A percentile compares a stretch with the other conserved stretches of the same genome.
Evolutionary conservation across 2,888 invertebrate genomes (phyloP).

Genomic region (Gryllus longicercus): DNA sequence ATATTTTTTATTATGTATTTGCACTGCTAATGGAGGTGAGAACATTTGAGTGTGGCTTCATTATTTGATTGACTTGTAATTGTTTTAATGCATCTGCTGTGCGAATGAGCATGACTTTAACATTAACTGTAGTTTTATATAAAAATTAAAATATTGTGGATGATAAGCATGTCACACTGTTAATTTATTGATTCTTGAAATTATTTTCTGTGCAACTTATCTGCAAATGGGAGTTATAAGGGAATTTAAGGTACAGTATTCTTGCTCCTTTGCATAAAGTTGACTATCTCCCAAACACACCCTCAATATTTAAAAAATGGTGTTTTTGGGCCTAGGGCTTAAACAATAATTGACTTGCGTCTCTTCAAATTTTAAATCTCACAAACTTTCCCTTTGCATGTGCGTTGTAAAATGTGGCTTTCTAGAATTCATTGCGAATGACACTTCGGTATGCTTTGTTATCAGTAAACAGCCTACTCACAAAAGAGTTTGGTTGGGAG

Average conservation of each 20-base stretch:
- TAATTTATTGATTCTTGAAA: slow-evolving; percentile 17
- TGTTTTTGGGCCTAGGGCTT: background rate
- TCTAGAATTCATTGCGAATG: no score
- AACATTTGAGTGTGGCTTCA: background rate
- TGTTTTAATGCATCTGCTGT: background rate
- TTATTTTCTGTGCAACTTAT: slow-evolving; percentile 3
- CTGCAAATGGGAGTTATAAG: slow-evolving; percentile 17
- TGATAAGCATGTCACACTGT: background rate
- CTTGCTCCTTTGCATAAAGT: slow-evolving; percentile 7
- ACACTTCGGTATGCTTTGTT: no score
- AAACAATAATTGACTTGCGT: no score
- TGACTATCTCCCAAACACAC: slow-evolving; percentile 17
- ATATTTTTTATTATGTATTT: background rate
- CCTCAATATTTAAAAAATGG: background rate
- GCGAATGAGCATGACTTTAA: background rate
- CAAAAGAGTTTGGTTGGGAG: background rate
- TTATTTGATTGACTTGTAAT: background rate
- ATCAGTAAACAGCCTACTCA: background rate
- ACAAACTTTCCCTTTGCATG: no score
- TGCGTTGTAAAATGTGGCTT: no score
- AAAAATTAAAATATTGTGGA: background rate
- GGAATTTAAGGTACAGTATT: slow-evolving; percentile 17
- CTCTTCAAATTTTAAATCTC: no score
- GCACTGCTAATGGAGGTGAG: no score
- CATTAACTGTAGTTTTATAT: background rate